Base-by-base conservation (phyloP, 2,797 vertebrate species). In the Lagocephalus sceleratus region DNA sequence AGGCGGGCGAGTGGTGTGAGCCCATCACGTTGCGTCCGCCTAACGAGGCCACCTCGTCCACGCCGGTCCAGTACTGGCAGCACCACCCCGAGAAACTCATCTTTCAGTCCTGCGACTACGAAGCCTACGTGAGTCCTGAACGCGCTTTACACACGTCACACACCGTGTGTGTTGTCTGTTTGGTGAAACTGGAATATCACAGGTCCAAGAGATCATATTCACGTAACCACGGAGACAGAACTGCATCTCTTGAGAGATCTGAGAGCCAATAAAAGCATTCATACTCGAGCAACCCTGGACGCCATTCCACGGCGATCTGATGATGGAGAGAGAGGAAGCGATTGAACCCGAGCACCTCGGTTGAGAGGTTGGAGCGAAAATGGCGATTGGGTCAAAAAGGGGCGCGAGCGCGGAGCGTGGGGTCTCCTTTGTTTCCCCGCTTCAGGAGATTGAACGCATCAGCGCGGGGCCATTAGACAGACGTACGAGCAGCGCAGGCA, bases 1-100 rank as follows among this genome's bases (percentile, higher is more conserved):
- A 99, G 97, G 96, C 95, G 79, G 97, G 96, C 84, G 97, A 99
- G 85, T 99, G 97, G 97, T 97, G 97, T 68, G 97, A 99, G 76
- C 97, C 97, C 59, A 99, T 99, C 84, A 98, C 95, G 47, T 90
- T 99, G 79, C 90, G 97, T 70, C 97, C 95, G 25, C 97, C 97
- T 40, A 98, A 98, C 21, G 97, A 99, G 90, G 95, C 95, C 51
- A 99, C 97, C 5, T 96, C 96, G 47, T 99, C 97, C 50, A 99
- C 97, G 0, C 97, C 97, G 4, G 96, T 99, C 59, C 97, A 99
- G 52, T 99, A 99, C 57, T 99, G 97, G 97, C 97, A 99, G 60
- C 97, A 99, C 74, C 97, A 99, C 73, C 97, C 97, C 0, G 97
- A 99, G 81, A 99, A 98, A 74, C 97, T 99, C 87, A 99, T 99